Conservation (phyloP, 2,888 invertebrate genomes). For the Buathra laborator region DNA sequence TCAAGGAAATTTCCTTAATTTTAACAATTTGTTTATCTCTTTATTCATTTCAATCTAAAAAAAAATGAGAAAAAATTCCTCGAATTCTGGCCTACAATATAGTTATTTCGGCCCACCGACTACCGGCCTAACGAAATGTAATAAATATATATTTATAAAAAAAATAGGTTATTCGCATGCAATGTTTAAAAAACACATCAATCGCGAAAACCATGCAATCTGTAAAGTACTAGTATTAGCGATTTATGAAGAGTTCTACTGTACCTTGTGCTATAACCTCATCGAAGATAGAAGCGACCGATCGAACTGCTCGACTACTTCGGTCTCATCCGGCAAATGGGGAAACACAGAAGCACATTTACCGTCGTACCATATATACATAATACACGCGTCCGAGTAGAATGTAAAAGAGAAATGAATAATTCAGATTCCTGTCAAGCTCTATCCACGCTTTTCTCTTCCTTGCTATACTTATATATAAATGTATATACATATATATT, state of each 20-base stretch:
- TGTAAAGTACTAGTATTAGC: neutral
- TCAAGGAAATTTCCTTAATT: neutral
- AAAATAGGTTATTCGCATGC: too few relatives aligned
- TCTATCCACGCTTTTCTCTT: constrained; percentile 54
- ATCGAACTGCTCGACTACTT: constrained; percentile 30
- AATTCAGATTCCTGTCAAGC: constrained; percentile 61
- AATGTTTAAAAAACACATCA: too few relatives aligned
- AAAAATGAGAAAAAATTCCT: too few relatives aligned
- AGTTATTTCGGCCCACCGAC: too few relatives aligned
- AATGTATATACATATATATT: neutral
- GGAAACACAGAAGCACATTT: constrained; percentile 19
- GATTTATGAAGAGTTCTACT: neutral
- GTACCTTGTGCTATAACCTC: neutral
- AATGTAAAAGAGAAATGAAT: constrained; percentile 64
- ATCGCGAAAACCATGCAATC: neutral
- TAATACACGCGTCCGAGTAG: constrained; percentile 38
- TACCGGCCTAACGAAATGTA: too few relatives aligned
- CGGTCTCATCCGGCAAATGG: constrained; percentile 43
- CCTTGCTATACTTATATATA: constrained; percentile 19
- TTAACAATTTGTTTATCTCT: neutral
- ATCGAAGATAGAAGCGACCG: constrained; percentile 34
- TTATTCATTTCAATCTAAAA: neutral
- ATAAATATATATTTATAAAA: too few relatives aligned
- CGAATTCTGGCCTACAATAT: too few relatives aligned
- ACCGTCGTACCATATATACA: constrained; percentile 8